Evolutionary conservation across 2,797 vertebrate species (phyloP).

Genomic region (Selene dorsalis): DNA sequence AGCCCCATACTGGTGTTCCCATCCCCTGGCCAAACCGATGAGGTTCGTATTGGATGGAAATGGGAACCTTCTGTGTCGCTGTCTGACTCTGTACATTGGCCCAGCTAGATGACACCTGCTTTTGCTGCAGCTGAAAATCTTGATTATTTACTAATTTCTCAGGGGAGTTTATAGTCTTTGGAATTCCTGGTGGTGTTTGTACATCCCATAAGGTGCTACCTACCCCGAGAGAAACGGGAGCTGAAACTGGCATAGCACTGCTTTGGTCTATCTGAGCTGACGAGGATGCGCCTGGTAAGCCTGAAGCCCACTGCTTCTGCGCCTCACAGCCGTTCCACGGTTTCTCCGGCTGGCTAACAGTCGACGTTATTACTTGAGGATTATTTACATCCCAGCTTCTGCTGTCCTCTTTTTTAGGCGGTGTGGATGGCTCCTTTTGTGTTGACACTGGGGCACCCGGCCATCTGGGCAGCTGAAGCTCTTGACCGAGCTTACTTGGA

Average conservation of each 20-base stretch:
- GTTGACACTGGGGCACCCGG: slow-evolving; percentile 47
- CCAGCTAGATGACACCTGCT: slow-evolving; percentile 74
- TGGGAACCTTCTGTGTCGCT: slow-evolving; percentile 75
- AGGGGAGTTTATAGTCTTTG: slow-evolving; percentile 74
- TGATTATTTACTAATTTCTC: slow-evolving; percentile 74
- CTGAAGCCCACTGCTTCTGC: slow-evolving; percentile 71
- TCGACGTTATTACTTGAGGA: slow-evolving; percentile 62
- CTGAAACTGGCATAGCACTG: slow-evolving; percentile 64
- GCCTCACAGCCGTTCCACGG: slow-evolving; percentile 71
- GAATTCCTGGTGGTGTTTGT: slow-evolving; percentile 70
- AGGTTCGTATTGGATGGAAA: slow-evolving; percentile 78
- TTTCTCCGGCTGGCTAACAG: slow-evolving; percentile 76
- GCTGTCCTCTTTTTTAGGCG: slow-evolving; percentile 72
- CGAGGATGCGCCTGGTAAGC: slow-evolving; percentile 62
- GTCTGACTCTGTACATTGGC: slow-evolving; percentile 60
- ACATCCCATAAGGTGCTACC: slow-evolving; percentile 76
- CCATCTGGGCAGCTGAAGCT: slow-evolving; percentile 75
- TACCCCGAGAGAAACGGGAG: slow-evolving; percentile 64
- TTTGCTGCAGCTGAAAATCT: slow-evolving; percentile 78
- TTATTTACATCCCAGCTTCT: slow-evolving; percentile 65
- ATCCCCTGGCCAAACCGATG: slow-evolving; percentile 78
- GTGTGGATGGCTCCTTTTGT: slow-evolving; percentile 61
- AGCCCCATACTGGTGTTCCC: slow-evolving; percentile 79
- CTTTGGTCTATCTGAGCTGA: slow-evolving; percentile 77
- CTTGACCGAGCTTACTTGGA: slow-evolving; percentile 62